A percentile compares a stretch with the other conserved stretches of the same genome.
Conservation (phyloP, 2,797 vertebrate genomes). For the Gouania willdenowi region DNA sequence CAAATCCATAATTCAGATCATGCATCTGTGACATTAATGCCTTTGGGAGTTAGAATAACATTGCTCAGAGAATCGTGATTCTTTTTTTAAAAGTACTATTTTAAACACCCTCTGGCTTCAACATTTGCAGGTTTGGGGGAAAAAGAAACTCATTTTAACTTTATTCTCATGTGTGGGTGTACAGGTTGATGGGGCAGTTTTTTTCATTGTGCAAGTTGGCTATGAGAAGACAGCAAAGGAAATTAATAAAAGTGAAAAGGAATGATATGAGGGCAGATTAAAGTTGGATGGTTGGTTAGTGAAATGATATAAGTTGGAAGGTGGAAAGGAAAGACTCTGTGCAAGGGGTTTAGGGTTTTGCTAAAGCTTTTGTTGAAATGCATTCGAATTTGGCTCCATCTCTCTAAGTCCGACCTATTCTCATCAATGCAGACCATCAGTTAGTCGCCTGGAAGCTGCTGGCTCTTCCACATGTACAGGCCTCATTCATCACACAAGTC, state of each 20-base stretch:
- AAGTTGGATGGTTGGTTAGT: slow-evolving; percentile 5
- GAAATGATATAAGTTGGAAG: too few species aligned
- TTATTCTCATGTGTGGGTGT: slow-evolving; percentile 8
- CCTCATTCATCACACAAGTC: slow-evolving; percentile 73
- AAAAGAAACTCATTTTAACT: slow-evolving; percentile 30
- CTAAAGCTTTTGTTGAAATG: slow-evolving; percentile 26
- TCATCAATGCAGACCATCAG: slow-evolving; percentile 11
- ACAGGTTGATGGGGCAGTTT: slow-evolving; percentile 2
- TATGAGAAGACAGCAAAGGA: slow-evolving; percentile 25
- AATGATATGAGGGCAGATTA: slow-evolving; percentile 28
- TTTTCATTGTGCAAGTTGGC: slow-evolving; percentile 30
- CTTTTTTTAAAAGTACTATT: slow-evolving; percentile 31
- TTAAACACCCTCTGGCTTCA: slow-evolving; percentile 17
- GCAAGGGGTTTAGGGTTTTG: not conserved
- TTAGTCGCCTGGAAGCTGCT: slow-evolving; percentile 35
- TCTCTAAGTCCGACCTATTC: slow-evolving; percentile 1
- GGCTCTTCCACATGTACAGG: slow-evolving; percentile 44
- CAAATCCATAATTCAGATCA: slow-evolving; percentile 2
- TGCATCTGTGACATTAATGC: slow-evolving; percentile 27
- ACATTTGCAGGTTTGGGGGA: slow-evolving; percentile 20
- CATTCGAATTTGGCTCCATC: slow-evolving; percentile 25
- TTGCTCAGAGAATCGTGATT: slow-evolving; percentile 13
- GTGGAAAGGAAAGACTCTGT: not conserved
- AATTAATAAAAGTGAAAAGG: slow-evolving; percentile 43
- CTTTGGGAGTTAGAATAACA: slow-evolving; percentile 26